Conservation (phyloP, 1,140 invertebrate genomes). For the Sitophilus oryzae region DNA sequence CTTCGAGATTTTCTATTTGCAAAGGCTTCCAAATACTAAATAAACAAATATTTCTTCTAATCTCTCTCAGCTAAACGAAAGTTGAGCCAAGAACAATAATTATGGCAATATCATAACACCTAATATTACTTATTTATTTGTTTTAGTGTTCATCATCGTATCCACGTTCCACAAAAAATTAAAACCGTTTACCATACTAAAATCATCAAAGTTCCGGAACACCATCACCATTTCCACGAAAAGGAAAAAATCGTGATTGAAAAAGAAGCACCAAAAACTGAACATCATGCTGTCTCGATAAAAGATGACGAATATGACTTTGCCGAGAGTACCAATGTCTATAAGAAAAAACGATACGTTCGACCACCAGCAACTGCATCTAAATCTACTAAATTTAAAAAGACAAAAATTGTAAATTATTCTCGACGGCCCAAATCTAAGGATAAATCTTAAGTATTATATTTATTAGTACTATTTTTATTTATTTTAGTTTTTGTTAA, state of each 20-base stretch:
- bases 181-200: conserved; percentile 41
- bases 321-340: conserved; percentile 1
- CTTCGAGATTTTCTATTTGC: too few species aligned
- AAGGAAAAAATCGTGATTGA: conserved; percentile 34
- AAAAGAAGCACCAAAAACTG: conserved; percentile 21
- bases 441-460: too few species aligned
- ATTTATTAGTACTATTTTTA: too few species aligned
- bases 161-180: conserved; percentile 38
- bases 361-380: neutral
- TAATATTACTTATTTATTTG: neutral
- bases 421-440: too few species aligned
- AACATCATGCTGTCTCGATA: conserved; percentile 12
- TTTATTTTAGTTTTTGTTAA: too few species aligned
- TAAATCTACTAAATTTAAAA: neutral
- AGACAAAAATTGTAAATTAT: too few species aligned
- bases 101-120: too few species aligned
- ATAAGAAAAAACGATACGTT: conserved; percentile 16
- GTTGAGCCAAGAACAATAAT: too few species aligned
- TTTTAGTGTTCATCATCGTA: conserved; percentile 35
- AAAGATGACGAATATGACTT: conserved; percentile 3
- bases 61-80: too few species aligned
- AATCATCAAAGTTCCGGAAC: conserved; percentile 39
- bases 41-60: too few species aligned
- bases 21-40: too few species aligned
- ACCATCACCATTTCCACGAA: conserved; percentile 41